Conservation (phyloP, 2,888 invertebrate species). For the Polymixis lichenea region DNA sequence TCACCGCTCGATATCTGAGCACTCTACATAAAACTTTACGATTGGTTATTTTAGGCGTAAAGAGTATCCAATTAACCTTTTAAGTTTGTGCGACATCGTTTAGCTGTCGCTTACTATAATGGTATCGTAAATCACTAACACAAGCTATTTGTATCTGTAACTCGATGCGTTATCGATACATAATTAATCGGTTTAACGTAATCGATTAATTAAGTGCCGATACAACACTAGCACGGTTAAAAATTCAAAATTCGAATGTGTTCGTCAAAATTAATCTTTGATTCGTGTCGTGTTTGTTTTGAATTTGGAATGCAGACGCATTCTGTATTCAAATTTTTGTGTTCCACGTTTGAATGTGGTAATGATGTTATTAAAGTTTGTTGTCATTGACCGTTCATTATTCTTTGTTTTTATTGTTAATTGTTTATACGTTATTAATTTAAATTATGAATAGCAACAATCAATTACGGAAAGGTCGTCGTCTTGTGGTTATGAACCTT, state of each 20-base stretch:
- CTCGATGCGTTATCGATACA: conserved; percentile 78
- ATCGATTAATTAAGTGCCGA: conserved; percentile 59
- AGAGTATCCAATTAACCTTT: conserved; percentile 85
- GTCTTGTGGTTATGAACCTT: conserved; percentile 2
- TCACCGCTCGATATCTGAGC: conserved; percentile 71
- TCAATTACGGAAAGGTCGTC: conserved; percentile 23
- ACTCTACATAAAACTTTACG: conserved; percentile 81
- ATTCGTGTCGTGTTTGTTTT: conserved; percentile 69
- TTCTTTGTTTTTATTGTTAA: conserved; percentile 51
- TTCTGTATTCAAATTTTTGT: conserved; percentile 68
- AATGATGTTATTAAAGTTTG: conserved; percentile 63
- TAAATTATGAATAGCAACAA: conserved; percentile 26
- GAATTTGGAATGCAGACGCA: conserved; percentile 67
- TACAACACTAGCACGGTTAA: conserved; percentile 50
- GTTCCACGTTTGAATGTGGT: conserved; percentile 63
- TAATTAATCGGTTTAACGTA: conserved; percentile 74
- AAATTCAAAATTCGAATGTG: conserved; percentile 69
- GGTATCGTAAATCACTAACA: conserved; percentile 80
- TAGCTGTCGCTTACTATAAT: conserved; percentile 78
- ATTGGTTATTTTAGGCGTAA: conserved; percentile 79
- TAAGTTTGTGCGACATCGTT: conserved; percentile 77
- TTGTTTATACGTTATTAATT: conserved; percentile 34
- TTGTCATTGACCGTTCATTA: conserved; percentile 47
- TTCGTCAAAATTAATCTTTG: conserved; percentile 66
- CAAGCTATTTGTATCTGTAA: conserved; percentile 69